A percentile compares a stretch with the other conserved stretches of the same genome.
phyloP scores from a whole-genome alignment of 2,797 vertebrate species.

The Gallinago nigripennis region DNA sequence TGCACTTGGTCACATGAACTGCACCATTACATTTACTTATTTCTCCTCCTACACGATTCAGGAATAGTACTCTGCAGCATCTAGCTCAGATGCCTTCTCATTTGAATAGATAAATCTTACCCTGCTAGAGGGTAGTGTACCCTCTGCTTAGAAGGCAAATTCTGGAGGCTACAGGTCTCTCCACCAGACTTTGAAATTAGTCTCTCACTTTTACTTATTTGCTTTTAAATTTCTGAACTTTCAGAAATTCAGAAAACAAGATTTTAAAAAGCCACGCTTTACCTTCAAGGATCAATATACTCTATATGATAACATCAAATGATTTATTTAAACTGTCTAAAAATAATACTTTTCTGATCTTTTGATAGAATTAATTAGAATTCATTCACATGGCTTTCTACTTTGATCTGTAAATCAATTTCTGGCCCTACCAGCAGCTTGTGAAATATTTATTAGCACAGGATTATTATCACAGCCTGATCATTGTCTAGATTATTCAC shows the following conservation, averaged over 20 bases:
- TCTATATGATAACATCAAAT: background rate
- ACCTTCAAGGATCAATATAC: background rate
- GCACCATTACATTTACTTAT: background rate
- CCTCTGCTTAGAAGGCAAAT: background rate
- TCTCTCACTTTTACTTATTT: background rate
- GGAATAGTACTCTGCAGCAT: background rate
- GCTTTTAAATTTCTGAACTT: slow-evolving; percentile 2
- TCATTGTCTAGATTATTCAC: background rate
- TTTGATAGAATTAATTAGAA: slow-evolving; percentile 4
- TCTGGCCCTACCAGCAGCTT: slow-evolving; percentile 16
- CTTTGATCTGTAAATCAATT: slow-evolving; percentile 46
- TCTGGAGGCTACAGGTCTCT: background rate
- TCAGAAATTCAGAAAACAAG: background rate
- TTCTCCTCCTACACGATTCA: slow-evolving; percentile 5
- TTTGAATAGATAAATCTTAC: background rate
- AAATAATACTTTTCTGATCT: background rate
- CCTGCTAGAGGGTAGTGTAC: background rate
- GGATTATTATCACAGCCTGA: slow-evolving; percentile 39
- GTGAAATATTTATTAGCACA: slow-evolving; percentile 45
- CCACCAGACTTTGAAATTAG: background rate
- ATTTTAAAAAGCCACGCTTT: background rate
- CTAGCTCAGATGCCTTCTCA: background rate
- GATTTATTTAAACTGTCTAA: background rate
- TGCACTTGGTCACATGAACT: background rate
- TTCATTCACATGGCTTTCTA: background rate